phyloP scores from a whole-genome alignment of 1,140 invertebrate species.

The Mylabris phalerata region DNA sequence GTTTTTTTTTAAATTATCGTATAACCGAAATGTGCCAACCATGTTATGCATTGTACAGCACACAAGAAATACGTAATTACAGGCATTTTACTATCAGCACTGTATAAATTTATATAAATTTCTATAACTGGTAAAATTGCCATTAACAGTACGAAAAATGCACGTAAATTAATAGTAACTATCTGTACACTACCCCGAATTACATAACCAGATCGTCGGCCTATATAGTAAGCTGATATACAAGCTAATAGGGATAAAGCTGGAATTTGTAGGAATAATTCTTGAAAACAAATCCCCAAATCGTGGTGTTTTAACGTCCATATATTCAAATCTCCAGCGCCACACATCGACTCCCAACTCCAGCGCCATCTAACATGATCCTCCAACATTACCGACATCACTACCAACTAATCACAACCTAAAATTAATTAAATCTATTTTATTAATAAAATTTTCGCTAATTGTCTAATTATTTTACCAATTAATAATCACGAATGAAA shows the following conservation, averaged over 20 bases:
- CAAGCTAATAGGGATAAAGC: constrained; percentile 56
- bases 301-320: constrained; percentile 61
- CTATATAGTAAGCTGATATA: constrained; percentile 69
- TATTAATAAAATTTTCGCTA: too few species aligned
- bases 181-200: constrained; percentile 52
- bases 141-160: constrained; percentile 53
- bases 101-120: constrained; percentile 48
- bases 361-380: constrained; percentile 41
- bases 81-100: constrained; percentile 31
- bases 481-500: too few species aligned
- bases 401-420: neutral
- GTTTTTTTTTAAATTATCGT: constrained; percentile 59
- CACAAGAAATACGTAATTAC: constrained; percentile 63
- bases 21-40: constrained; percentile 73
- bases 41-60: constrained; percentile 61
- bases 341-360: constrained; percentile 70
- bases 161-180: constrained; percentile 54
- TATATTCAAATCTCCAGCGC: constrained; percentile 54
- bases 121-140: constrained; percentile 58
- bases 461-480: too few species aligned
- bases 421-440: neutral
- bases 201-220: constrained; percentile 52
- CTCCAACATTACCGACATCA: constrained; percentile 5
- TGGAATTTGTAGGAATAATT: constrained; percentile 65
- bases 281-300: constrained; percentile 74